Base-by-base conservation (phyloP, 2,113 vertebrate genomes). In the Tachycineta bicolor region DNA sequence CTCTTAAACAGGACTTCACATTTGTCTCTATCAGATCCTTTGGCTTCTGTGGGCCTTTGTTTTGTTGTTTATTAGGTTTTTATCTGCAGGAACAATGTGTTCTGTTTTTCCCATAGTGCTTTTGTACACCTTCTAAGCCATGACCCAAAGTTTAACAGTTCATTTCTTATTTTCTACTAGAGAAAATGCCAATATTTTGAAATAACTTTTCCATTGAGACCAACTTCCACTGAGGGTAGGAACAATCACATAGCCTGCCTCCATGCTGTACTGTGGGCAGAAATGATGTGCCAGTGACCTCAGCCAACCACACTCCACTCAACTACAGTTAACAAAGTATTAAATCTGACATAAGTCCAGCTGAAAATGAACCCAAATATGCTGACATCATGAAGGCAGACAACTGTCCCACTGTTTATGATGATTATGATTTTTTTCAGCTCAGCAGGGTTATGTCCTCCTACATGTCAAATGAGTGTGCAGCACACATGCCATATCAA, bases 71-170 rank as follows among this genome's bases (percentile, higher is more conserved):
- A 31, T 62, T 39, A 80, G 41, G n/a, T 23, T 73, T 89, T 88
- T 62, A 79, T 83, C 31, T 25, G 24, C 46, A 76, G 39, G 44
- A 65, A 95, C 63, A 83, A 73, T 88, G 17, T 39, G 63, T 39
- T 43, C 10, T 64, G 26, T 0, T 96, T 94, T 90, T 52, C 59
- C 43, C 70, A 49, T 44, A 7, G 37, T 44, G 15, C 50, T 74
- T 56, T 33, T 63, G 43, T 73, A 46, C 56, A 33, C n/a, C 24
- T 37, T 37, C 9, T 37, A 37, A 4, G 37, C 37, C 37, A 16
- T 82, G 83, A 89, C 46, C 60, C 86, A 93, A 92, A 93, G 90
- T 46, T 65, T 83, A 89, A 68, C 68, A 49, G 20, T 88, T 93
- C 5, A 34, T 87, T 81, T 87, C 69, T 93, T 92, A 87, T 50